phyloP scores from a whole-genome alignment of 2,113 vertebrate genomes.

The human (Homo sapiens) region GRCh38 chr1:162186001-162186500 shows the following conservation, averaged over 20 bases:
- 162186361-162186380: neutral
- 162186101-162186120: neutral
- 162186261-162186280: neutral
- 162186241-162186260: neutral
- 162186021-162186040: slow-evolving; percentile 7
- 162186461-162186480: neutral
- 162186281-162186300: slow-evolving; percentile 1
- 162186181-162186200: neutral
- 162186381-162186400: neutral
- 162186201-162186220: neutral
- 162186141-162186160: neutral
- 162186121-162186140: neutral
- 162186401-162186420: neutral
- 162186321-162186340: neutral
- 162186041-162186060: neutral
- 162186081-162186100: slow-evolving; percentile 35
- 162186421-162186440: neutral
- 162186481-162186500: neutral
- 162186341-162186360: neutral
- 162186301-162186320: slow-evolving; percentile 1
- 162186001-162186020: neutral
- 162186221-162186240: neutral
- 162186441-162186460: neutral
- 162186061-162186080: slow-evolving; percentile 46
- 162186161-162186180: neutral